phyloP scores from a whole-genome alignment of 64 coral and sea anemone genomes.

The Porites lutea region DNA sequence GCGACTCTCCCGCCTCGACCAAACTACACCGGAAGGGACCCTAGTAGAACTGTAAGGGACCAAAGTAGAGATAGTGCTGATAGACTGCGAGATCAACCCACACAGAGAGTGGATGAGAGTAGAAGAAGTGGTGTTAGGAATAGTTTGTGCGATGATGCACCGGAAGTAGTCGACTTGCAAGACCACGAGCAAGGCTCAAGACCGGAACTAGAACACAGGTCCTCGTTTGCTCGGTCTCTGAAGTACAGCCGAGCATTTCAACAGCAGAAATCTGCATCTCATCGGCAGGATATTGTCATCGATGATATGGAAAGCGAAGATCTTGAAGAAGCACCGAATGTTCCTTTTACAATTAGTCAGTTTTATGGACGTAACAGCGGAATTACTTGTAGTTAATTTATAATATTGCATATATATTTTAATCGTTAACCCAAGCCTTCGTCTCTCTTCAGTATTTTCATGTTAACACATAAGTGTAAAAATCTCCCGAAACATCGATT shows the following conservation, averaged over 20 bases:
- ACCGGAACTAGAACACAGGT: constrained; percentile 9
- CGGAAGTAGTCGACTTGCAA: not conserved
- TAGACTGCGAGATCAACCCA: not conserved
- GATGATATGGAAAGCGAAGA: constrained; percentile 49
- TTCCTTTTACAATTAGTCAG: not conserved
- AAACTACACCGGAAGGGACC: not conserved
- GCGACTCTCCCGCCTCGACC: not conserved
- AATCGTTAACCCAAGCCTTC: too few species aligned
- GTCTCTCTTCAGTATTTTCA: not conserved
- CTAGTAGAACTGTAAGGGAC: not conserved
- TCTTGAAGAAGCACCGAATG: constrained; percentile 4
- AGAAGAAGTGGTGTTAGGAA: not conserved
- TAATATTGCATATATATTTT: too few species aligned
- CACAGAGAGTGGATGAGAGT: not conserved
- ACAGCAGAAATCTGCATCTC: not conserved
- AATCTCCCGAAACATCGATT: too few species aligned
- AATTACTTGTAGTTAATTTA: constrained; percentile 8
- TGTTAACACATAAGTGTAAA: too few species aligned
- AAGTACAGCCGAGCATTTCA: constrained; percentile 71
- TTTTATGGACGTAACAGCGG: not conserved
- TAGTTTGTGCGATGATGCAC: not conserved
- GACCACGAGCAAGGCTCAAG: constrained; percentile 1
- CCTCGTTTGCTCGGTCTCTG: constrained; percentile 31
- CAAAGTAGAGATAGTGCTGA: not conserved
- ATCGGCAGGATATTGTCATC: constrained; percentile 8